Conservation (phyloP, 2,888 invertebrate species). For the Lasioglossum malachurum region DNA sequence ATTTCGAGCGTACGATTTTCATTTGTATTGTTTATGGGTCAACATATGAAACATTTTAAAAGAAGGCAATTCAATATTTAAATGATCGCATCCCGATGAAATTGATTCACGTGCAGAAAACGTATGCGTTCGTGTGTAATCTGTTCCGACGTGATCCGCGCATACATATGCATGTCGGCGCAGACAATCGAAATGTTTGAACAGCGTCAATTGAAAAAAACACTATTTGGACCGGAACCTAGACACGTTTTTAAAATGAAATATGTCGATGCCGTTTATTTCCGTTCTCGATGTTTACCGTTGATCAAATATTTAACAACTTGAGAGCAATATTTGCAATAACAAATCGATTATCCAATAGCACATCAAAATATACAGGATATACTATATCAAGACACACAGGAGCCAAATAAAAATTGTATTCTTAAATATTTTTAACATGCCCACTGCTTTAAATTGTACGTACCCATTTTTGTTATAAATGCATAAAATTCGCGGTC, state of each 20-base stretch:
- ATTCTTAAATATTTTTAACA: too few relatives aligned
- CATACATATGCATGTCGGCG: conserved; percentile 30
- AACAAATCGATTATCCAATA: not conserved
- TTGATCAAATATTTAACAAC: not conserved
- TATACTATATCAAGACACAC: too few relatives aligned
- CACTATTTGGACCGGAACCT: conserved; percentile 38
- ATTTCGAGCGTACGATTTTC: not conserved
- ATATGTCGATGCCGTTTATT: conserved; percentile 6
- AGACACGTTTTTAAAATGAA: conserved; percentile 42
- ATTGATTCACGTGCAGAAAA: not conserved
- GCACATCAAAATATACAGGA: not conserved
- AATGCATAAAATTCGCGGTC: too few relatives aligned
- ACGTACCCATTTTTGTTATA: too few relatives aligned
- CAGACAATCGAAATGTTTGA: conserved; percentile 42
- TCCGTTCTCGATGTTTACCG: not conserved
- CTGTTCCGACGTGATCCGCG: conserved; percentile 38
- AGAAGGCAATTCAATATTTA: conserved; percentile 45
- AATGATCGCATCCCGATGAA: not conserved
- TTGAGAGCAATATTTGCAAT: not conserved
- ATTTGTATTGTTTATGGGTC: not conserved
- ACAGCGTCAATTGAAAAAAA: conserved; percentile 55
- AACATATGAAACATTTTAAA: not conserved
- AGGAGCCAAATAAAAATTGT: too few relatives aligned
- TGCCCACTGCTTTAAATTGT: too few relatives aligned
- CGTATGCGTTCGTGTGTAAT: conserved; percentile 37